A percentile compares a stretch with the other conserved stretches of the same genome.
Evolutionary conservation across 1,140 invertebrate species (phyloP).

Genomic region (Hetaerina americana): DNA sequence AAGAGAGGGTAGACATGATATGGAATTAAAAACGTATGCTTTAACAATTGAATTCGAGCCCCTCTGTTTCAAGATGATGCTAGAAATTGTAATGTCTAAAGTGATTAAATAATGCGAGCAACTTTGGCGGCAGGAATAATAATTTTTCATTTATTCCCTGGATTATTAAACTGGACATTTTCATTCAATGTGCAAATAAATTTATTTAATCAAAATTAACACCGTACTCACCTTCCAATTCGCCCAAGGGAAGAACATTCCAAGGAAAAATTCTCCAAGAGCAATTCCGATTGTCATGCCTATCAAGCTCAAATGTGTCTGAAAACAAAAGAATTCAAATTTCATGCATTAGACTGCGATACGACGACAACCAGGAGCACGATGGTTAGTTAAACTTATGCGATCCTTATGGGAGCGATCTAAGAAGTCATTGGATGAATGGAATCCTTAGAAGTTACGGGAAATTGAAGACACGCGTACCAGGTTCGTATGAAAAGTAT

Average conservation of each 20-base stretch:
- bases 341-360: background rate
- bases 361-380: background rate
- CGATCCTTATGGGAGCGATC: background rate
- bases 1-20: no score
- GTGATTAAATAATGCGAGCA: no score
- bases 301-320: background rate
- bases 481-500: no score
- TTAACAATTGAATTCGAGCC: no score
- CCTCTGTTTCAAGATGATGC: no score
- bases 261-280: constrained; percentile 70
- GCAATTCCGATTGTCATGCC: constrained; percentile 78
- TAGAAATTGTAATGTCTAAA: no score
- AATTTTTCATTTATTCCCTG: constrained; percentile 5
- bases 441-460: no score
- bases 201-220: no score
- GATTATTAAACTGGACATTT: no score
- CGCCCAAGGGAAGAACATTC: constrained; percentile 77
- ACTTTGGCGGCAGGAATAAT: constrained; percentile 17
- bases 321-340: background rate
- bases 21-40: no score
- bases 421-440: background rate
- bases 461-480: no score
- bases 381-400: background rate
- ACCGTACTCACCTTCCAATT: constrained; percentile 57
- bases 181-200: no score